phyloP scores from a whole-genome alignment of 2,888 invertebrate species.

The Ennomos quercinarius region DNA sequence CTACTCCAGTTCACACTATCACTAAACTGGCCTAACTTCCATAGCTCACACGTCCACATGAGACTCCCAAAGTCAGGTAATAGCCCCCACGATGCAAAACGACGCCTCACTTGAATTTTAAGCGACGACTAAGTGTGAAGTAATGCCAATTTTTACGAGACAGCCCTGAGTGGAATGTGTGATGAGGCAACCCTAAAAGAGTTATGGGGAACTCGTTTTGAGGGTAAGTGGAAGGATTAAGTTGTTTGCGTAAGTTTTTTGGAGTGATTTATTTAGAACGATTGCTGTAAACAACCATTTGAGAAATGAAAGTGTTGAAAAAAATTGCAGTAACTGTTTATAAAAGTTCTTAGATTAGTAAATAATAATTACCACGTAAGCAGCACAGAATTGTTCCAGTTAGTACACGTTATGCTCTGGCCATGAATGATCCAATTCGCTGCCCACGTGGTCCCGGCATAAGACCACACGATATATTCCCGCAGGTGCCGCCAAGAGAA shows the following conservation, averaged over 20 bases:
- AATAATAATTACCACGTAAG: no score
- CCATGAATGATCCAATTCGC: no score
- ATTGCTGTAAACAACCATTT: not conserved
- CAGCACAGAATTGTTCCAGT: no score
- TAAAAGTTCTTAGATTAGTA: no score
- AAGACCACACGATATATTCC: no score
- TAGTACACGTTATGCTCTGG: no score
- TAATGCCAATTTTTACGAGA: slow-evolving; percentile 78
- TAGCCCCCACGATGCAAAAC: slow-evolving; percentile 71
- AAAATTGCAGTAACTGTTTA: no score
- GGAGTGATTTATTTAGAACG: slow-evolving; percentile 12
- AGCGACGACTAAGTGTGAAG: slow-evolving; percentile 72
- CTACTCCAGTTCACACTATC: slow-evolving; percentile 13
- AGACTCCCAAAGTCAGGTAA: slow-evolving; percentile 58
- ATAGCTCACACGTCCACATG: slow-evolving; percentile 40
- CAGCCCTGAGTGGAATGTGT: slow-evolving; percentile 59
- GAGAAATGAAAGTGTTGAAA: not conserved
- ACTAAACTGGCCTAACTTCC: slow-evolving; percentile 28
- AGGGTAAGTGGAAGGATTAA: slow-evolving; percentile 23
- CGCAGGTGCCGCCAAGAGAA: no score
- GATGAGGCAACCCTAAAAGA: slow-evolving; percentile 58
- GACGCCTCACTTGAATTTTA: slow-evolving; percentile 68
- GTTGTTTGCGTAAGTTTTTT: slow-evolving; percentile 27
- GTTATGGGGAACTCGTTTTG: slow-evolving; percentile 39
- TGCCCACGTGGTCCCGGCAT: no score